phyloP scores from a whole-genome alignment of 1,140 invertebrate genomes.

The Drosophila watanabei region DNA sequence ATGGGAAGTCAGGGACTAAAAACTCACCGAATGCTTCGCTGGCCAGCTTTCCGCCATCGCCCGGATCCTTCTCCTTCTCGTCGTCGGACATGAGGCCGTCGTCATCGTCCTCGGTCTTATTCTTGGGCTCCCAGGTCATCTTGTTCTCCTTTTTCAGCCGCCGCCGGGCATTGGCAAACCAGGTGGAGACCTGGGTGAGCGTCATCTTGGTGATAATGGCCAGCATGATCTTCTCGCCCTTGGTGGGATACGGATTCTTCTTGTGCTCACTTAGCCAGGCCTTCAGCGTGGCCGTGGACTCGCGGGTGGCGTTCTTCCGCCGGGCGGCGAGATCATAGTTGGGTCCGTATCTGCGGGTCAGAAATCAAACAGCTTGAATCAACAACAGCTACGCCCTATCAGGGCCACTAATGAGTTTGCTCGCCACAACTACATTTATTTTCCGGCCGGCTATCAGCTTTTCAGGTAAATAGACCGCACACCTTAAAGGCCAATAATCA shows the following conservation, averaged over 20 bases:
- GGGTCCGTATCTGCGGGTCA: slow-evolving; percentile 92
- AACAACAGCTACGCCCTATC: slow-evolving; percentile 27
- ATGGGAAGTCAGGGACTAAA: too few species aligned
- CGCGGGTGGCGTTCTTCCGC: slow-evolving; percentile 98
- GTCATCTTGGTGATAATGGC: slow-evolving; percentile 99
- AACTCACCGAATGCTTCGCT: slow-evolving; percentile 63
- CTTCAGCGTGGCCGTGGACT: slow-evolving; percentile 98
- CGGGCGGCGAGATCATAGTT: slow-evolving; percentile 97
- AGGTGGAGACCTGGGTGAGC: slow-evolving; percentile 97
- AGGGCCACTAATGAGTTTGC: slow-evolving; percentile 40
- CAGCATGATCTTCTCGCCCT: slow-evolving; percentile 98
- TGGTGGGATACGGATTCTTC: slow-evolving; percentile 98
- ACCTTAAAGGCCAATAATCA: slow-evolving; percentile 40
- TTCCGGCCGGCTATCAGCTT: slow-evolving; percentile 33
- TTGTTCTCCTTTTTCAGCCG: slow-evolving; percentile 98
- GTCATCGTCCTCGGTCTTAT: slow-evolving; percentile 96
- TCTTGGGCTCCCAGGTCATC: slow-evolving; percentile 98
- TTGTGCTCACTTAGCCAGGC: slow-evolving; percentile 98
- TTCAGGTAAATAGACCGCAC: slow-evolving; percentile 25
- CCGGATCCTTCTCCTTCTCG: slow-evolving; percentile 91
- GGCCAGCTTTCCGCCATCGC: slow-evolving; percentile 86
- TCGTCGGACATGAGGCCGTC: slow-evolving; percentile 95
- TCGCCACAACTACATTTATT: slow-evolving; percentile 9
- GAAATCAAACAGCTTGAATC: slow-evolving; percentile 34
- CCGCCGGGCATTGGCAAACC: slow-evolving; percentile 97